phyloP scores from a whole-genome alignment of 2,113 vertebrate genomes.

The Cebidichthys violaceus region DNA sequence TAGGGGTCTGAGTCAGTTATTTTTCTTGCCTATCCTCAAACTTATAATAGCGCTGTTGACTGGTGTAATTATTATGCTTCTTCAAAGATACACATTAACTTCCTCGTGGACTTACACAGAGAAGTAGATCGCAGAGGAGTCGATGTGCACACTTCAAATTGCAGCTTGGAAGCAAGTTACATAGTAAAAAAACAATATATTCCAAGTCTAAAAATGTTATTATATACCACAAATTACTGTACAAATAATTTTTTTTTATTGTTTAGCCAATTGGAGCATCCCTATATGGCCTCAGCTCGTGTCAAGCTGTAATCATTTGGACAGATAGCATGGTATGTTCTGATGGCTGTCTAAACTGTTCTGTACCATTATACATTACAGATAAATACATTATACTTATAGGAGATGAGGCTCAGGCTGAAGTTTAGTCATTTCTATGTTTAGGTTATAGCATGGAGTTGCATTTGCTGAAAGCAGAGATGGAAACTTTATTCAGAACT shows the following conservation, averaged over 20 bases:
- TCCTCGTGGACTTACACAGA: background rate
- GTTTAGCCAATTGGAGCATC: background rate
- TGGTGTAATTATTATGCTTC: background rate
- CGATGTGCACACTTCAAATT: background rate
- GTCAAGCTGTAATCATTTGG: too few relatives aligned
- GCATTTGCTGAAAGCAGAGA: conserved; percentile 2
- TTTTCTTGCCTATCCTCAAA: conserved; percentile 7
- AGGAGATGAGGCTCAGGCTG: background rate
- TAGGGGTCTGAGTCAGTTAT: conserved; percentile 4
- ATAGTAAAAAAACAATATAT: background rate
- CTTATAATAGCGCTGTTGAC: background rate
- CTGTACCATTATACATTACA: too few relatives aligned
- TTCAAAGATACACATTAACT: background rate
- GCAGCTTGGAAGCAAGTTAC: background rate
- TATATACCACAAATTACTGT: background rate
- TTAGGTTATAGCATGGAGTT: too few relatives aligned
- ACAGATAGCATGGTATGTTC: too few relatives aligned
- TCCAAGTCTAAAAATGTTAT: background rate
- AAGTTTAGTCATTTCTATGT: background rate
- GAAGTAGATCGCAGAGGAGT: background rate
- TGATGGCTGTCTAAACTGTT: background rate
- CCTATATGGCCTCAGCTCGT: too few relatives aligned
- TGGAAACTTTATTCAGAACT: conserved; percentile 26
- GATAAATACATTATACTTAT: too few relatives aligned
- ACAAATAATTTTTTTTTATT: background rate